Percentiles rank a stretch among this genome's conserved stretches.
These are phyloP conservation scores for Ceratina japonica DNA, from an alignment of 1,140 invertebrate genomes.

Conservation along the genomic window DNA sequence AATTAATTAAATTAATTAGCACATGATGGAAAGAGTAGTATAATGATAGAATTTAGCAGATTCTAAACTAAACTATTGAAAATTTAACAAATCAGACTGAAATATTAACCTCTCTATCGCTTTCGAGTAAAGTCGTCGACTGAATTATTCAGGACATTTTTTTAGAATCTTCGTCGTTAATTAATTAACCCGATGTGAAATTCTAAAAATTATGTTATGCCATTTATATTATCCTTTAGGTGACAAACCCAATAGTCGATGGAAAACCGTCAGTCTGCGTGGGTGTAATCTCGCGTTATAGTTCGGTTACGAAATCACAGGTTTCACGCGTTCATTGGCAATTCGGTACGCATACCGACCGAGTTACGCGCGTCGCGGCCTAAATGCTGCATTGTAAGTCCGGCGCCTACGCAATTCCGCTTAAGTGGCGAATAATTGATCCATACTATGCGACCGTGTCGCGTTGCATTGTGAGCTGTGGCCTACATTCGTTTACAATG, in stretches of 20 bases:
- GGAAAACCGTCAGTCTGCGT: neutral
- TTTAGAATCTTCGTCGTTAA: too few relatives aligned
- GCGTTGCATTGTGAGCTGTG: slow-evolving; percentile 49
- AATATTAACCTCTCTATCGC: too few relatives aligned
- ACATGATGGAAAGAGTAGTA: too few relatives aligned
- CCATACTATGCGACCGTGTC: slow-evolving; percentile 54
- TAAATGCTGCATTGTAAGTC: slow-evolving; percentile 55
- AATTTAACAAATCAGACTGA: too few relatives aligned
- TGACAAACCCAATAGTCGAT: neutral
- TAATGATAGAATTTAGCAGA: too few relatives aligned
- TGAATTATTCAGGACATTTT: too few relatives aligned
- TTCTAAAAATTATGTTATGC: too few relatives aligned
- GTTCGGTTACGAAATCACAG: slow-evolving; percentile 54
- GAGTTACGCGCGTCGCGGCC: slow-evolving; percentile 42
- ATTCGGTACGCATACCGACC: slow-evolving; percentile 23
- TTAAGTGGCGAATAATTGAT: slow-evolving; percentile 64
- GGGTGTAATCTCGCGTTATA: slow-evolving; percentile 46
- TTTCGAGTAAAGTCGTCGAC: too few relatives aligned
- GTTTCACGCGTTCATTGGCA: slow-evolving; percentile 38
- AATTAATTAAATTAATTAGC: too few relatives aligned
- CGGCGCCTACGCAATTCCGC: slow-evolving; percentile 50
- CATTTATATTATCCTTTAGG: too few relatives aligned
- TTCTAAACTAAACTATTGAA: too few relatives aligned
- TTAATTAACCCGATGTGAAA: too few relatives aligned
- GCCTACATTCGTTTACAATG: slow-evolving; percentile 61